Percentiles rank a stretch among this genome's conserved stretches.
phyloP scores from a whole-genome alignment of 2,113 vertebrate species.

The Pongo abelii region DNA sequence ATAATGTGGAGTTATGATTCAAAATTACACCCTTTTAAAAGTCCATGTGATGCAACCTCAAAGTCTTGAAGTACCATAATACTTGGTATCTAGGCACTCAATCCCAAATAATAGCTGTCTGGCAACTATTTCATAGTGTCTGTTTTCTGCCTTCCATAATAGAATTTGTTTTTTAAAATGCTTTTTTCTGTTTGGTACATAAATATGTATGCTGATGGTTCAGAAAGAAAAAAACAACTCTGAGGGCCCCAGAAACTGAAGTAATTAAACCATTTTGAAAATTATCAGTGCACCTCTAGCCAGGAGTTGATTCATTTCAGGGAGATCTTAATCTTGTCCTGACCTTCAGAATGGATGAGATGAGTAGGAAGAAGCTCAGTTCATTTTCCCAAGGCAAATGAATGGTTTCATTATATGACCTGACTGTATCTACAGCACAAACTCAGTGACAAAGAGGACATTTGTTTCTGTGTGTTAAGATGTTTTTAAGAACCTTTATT shows the following conservation, averaged over 20 bases:
- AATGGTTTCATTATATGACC: slow-evolving; percentile 66
- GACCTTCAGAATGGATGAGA: slow-evolving; percentile 55
- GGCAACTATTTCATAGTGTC: background rate
- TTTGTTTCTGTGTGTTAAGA: slow-evolving; percentile 68
- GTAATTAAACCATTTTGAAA: slow-evolving; percentile 36
- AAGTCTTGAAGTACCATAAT: background rate
- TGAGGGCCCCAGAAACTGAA: background rate
- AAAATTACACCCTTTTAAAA: background rate
- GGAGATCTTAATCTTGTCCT: slow-evolving; percentile 66
- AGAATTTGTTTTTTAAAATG: slow-evolving; percentile 11
- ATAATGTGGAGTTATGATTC: background rate
- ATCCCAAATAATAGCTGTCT: background rate
- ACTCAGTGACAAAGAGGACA: slow-evolving; percentile 63
- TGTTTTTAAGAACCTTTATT: slow-evolving; percentile 59
- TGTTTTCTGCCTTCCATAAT: background rate
- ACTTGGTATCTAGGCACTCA: background rate
- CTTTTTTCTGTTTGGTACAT: background rate
- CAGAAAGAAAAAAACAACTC: background rate
- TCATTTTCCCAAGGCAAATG: slow-evolving; percentile 55
- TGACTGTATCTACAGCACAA: slow-evolving; percentile 28
- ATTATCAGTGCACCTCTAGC: background rate
- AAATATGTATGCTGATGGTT: background rate
- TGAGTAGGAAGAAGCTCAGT: slow-evolving; percentile 26
- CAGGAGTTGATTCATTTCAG: slow-evolving; percentile 12
- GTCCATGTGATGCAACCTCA: background rate